Base-by-base conservation (phyloP, 1,140 invertebrate genomes). In the Drosophila saltans region DNA sequence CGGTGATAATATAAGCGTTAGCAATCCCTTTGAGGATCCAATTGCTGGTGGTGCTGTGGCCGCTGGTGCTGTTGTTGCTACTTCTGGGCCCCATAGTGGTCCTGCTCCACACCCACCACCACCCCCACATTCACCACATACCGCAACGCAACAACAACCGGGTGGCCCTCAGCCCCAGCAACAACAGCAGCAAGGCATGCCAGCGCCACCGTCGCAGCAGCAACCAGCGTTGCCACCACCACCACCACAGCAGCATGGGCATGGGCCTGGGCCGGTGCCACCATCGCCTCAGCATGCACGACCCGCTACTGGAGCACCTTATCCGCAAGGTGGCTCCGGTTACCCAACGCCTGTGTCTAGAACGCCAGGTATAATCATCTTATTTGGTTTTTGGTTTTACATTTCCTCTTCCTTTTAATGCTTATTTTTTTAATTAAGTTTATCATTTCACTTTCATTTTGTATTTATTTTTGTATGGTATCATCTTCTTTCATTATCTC, bases 1-100 rank as follows among this genome's bases (percentile, higher is more conserved):
- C 92, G 94, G 93, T 93, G 94, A 96, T 94, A 96, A 96, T 93
- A 94, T 96, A 88, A 96, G 94, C 94, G 95, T 96, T 90, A 96
- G 95, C 91, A 97, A 96, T 94, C 96, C 96, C 73, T 97, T 97
- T 94, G 96, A 97, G 93, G 96, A 96, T 94, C 94, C 95, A 79
- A 94, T 93, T 83, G 93, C 93, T 77, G 80, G 69, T 55, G 68
- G 64, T 52, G 57, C 67, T 59, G 78, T 41, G 64, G 63, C 41
- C 61, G 40, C 69, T 57, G 72, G 58, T 48, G 52, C 67, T 41
- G 78, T 40, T 74, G 78, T 43, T 72, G 82, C 64, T 74, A 76
- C 69, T 84, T 84, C 64, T 75, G 72, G 71, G 56, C 67, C 69
- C 67, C 72, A 70, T 26, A 72, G 60, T 61, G 73, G 75, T 62